Evolutionary conservation across 2,888 invertebrate species (phyloP).

Genomic region (Troilus luridus): DNA sequence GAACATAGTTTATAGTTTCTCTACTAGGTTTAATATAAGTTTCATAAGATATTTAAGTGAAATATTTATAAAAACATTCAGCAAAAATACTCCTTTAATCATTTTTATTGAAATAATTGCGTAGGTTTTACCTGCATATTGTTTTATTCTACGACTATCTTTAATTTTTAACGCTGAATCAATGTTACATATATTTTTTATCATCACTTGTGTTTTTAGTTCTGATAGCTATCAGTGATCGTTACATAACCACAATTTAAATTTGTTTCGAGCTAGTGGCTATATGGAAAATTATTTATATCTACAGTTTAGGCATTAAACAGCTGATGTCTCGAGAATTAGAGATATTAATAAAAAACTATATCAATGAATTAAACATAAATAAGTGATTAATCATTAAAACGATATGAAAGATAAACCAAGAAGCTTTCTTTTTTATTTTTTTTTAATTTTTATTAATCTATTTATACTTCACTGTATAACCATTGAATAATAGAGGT

Average conservation of each 20-base stretch:
- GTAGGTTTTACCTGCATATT: no score
- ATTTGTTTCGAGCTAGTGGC: not conserved
- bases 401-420: no score
- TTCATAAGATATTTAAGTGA: no score
- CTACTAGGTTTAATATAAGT: no score
- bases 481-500: no score
- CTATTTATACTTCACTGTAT: no score
- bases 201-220: not conserved
- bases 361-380: not conserved
- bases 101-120: not conserved
- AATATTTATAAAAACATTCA: no score
- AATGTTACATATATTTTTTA: not conserved
- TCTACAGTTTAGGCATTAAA: not conserved
- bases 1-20: not conserved
- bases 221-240: not conserved
- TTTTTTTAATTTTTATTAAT: no score
- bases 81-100: not conserved
- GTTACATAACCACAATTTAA: not conserved
- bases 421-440: no score
- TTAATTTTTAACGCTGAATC: not conserved
- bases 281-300: not conserved
- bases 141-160: no score
- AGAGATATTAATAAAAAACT: not conserved
- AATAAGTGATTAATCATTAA: not conserved
- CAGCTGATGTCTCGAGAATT: not conserved